These are phyloP conservation scores for Sphenodon punctatus DNA, from an alignment of 2,797 vertebrate genomes.

Conservation along the genomic window DNA sequence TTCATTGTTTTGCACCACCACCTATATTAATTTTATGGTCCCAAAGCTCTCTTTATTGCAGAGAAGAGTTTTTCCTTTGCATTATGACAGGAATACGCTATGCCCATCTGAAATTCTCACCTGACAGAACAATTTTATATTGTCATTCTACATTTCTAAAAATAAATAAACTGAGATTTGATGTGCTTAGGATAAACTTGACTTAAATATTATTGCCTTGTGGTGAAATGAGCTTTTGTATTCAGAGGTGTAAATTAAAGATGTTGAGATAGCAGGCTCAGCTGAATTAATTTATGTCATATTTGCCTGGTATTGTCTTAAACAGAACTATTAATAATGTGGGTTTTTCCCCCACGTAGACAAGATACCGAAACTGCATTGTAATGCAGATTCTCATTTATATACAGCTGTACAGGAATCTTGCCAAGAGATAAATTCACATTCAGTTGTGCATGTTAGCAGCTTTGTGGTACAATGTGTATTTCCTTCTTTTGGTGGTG, in stretches of 20 bases:
- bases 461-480: conserved; percentile 26
- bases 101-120: conserved; percentile 29
- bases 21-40: conserved; percentile 60
- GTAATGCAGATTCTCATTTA: neutral
- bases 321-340: neutral
- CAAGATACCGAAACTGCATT: neutral
- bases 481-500: neutral
- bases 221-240: conserved; percentile 1
- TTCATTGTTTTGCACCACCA: conserved; percentile 53
- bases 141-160: neutral
- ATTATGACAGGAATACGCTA: conserved; percentile 29
- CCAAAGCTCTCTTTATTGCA: conserved; percentile 46
- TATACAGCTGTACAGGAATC: conserved; percentile 1
- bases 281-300: neutral
- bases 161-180: conserved; percentile 24
- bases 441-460: conserved; percentile 1
- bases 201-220: neutral
- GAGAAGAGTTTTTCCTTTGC: conserved; percentile 36
- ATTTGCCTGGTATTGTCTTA: neutral
- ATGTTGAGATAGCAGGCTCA: neutral
- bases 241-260: conserved; percentile 15
- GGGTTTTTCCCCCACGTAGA: conserved; percentile 7
- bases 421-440: conserved; percentile 9
- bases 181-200: conserved; percentile 1
- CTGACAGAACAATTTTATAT: conserved; percentile 9